Base-by-base conservation (phyloP, 2,113 vertebrate genomes). In the Speoplatyrhinus poulsoni region DNA sequence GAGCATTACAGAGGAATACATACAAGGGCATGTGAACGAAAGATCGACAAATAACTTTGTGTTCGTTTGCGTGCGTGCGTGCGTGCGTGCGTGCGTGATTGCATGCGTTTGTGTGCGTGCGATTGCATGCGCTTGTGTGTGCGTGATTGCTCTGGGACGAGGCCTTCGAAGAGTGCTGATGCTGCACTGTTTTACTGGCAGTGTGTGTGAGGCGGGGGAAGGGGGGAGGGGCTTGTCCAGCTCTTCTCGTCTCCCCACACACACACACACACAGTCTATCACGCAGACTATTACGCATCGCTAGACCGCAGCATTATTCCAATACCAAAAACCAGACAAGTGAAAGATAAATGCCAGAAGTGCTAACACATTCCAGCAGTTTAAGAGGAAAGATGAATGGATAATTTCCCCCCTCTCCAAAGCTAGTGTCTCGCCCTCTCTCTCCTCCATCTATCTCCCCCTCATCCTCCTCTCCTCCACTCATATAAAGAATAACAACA, bases 111-210 rank as follows among this genome's bases (percentile, higher is more conserved):
- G 61, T 63, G 61, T 63, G 16, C 50, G 68, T 52, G 9, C 49
- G 46, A 15, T 9, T 36, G 52, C 57, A 46, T 17, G 13, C 10
- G 11, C 53, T 13, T 62, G n/a, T 62, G 50, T 56, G 11, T 50
- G 17, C 62, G 13, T 71, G 12, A 73, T 79, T 84, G 76, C 73
- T 76, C 78, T 76, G 77, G 57, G 65, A 71, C 61, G 48, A 81
- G 81, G 80, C 66, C 77, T 84, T 84, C 72, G 69, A 79, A 52
- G 59, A 67, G 62, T 86, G 87, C 88, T 87, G 85, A 87, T 70
- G 62, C 76, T 73, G 83, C 84, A 84, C 47, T 83, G 72, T 83
- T 87, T 89, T 82, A 74, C 76, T 76, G 67, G 78, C 79, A 75
- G 73, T 85, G 82, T 82, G 79, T 41, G 36, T 41, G 36, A 6